phyloP scores from a whole-genome alignment of 2,797 vertebrate species.

The Cynopterus sphinx region DNA sequence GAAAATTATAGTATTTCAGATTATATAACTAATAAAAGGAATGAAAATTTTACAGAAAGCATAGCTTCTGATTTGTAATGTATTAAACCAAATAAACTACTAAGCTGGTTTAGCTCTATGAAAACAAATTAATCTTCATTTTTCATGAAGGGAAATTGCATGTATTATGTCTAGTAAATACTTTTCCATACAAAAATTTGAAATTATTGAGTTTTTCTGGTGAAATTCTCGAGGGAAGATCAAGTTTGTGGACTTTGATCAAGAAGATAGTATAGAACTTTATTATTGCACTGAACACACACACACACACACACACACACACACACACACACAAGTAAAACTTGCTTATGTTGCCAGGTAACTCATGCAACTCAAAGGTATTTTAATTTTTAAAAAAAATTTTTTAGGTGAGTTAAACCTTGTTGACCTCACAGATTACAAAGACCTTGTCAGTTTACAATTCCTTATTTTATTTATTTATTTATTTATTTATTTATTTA shows the following conservation, averaged over 20 bases:
- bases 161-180: not conserved
- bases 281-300: not conserved
- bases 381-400: not conserved
- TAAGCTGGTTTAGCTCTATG: not conserved
- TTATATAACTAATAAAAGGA: conserved; percentile 30
- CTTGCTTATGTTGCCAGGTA: not conserved
- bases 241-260: conserved; percentile 40
- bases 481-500: too few species aligned
- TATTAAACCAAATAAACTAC: not conserved
- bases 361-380: not conserved
- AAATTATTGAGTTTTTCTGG: not conserved
- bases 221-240: conserved; percentile 19
- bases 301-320: not conserved
- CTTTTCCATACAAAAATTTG: not conserved
- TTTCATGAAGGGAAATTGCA: conserved; percentile 22
- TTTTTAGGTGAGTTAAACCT: too few species aligned
- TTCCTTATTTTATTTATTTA: too few species aligned
- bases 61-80: conserved; percentile 31
- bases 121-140: conserved; percentile 58
- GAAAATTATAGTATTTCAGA: conserved; percentile 41
- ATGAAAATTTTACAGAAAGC: conserved; percentile 35
- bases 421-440: too few species aligned
- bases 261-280: not conserved
- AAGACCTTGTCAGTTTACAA: too few species aligned
- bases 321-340: not conserved